Evolutionary conservation across 1,140 invertebrate species (phyloP), one percentile per base, ranked within the genome.

Genomic region (Macrobrachium nipponense): DNA sequence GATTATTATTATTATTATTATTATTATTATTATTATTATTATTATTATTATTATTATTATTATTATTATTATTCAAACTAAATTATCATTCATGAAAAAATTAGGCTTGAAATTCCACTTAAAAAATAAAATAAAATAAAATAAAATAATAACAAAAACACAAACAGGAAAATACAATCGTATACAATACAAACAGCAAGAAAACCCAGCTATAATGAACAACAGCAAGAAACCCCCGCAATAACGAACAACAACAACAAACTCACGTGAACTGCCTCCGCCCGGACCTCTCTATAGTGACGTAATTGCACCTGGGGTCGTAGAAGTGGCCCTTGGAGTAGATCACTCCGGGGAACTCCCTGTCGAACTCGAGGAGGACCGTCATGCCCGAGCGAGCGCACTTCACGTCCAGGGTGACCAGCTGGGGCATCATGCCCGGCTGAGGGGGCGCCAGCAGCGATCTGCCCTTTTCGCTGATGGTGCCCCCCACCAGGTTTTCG

Each of bases 261-360:
- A 88, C 87, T 88, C 60, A 88, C 87, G 81, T 51, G 68, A 80
- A 88, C 73, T 79, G 75, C 43, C 64, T 73, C 15, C 66, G 68
- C 0, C 80, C 66, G 23, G 84, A 68, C 20, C 64, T 83, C 8
- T 78, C 43, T 20, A 44, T 62, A 8, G 59, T 83, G 82, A 88
- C 91, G 92, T 90, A 95, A 94, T 93, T 93, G 93, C 94, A 95
- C 82, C 93, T 94, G 15, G 93, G 93, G 89, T 95, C 94, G 61
- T 92, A 93, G 88, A 93, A 93, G 85, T 93, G 93, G 17, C 94
- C 94, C 90, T 95, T 95, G 88, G 94, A 95, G 91, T 95, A 95
- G 58, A 95, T 93, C 20, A 95, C 92, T n/a, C 95, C 95, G 87
- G 94, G 92, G 88, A 94, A 95, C 2, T 93, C 91, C 64, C 93